Base-by-base conservation (phyloP, 1,140 invertebrate genomes). In the Drosophila tani region DNA sequence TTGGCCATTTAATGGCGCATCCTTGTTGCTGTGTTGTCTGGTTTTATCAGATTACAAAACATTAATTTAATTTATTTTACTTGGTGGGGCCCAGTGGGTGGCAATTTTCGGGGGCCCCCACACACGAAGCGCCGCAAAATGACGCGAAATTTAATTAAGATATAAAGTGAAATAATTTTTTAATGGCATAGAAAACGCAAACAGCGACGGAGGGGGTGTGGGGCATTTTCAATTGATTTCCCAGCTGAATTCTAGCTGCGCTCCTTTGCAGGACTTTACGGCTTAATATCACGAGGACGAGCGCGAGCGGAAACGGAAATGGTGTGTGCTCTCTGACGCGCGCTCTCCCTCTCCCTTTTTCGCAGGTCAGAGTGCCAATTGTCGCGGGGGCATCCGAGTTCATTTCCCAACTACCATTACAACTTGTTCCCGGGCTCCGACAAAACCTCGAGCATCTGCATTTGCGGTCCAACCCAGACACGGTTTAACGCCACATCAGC, bases 161-260 rank as follows among this genome's bases (percentile, higher is more conserved):
- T 87, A 86, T 82, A 86, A 82, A 86, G 75, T 79, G 75, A 86
- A 86, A 86, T 86, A 82, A 85, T 85, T 85, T 86, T 85, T 85
- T 85, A 85, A 85, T 85, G 79, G 82, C 82, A 85, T 71, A 71
- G 79, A 57, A 81, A 74, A 59, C 40, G 50, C 60, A 57, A 53
- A 59, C 35, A 24, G 15, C 17, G 1, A 14, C 6, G n/a, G 14
- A 19, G 40, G 32, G 38, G 43, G 38, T 64, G 50, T 5, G 17
- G 32, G 55, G 50, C 82, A 71, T 86, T 86, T 57, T 79, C 70
- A 86, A 82, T 86, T 86, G 82, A 86, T 86, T 86, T 86, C 82
- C 82, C 82, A 68, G 46, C 50, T 82, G 82, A 86, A 78, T 85
- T 79, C 47, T 57, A 41, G 73, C 51, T 45, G 24, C 50, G 12